These are phyloP conservation scores for Microcebus jonahi DNA, from an alignment of 2,113 vertebrate species.

Conservation along the genomic window DNA sequence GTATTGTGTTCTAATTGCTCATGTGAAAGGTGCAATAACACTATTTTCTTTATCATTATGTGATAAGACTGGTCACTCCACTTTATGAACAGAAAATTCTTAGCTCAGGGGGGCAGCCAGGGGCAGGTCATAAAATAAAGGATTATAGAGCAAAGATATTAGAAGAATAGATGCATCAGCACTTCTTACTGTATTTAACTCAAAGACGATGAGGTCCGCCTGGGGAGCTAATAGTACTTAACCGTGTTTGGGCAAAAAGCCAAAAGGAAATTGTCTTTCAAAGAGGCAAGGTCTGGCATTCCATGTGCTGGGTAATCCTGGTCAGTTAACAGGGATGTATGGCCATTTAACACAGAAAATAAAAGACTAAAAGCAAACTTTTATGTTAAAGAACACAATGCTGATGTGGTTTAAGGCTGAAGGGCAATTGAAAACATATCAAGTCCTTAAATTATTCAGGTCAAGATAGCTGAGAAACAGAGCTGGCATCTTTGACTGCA, in stretches of 20 bases:
- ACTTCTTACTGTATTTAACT: slow-evolving; percentile 85
- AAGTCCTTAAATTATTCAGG: slow-evolving; percentile 7
- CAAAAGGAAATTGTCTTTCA: slow-evolving; percentile 84
- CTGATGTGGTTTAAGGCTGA: slow-evolving; percentile 33
- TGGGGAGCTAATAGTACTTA: slow-evolving; percentile 84
- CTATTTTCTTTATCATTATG: slow-evolving; percentile 78
- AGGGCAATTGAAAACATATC: slow-evolving; percentile 38
- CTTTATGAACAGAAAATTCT: slow-evolving; percentile 82
- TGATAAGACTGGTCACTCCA: slow-evolving; percentile 76
- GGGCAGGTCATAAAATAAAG: slow-evolving; percentile 85
- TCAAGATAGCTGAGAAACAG: background rate
- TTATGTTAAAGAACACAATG: slow-evolving; percentile 66
- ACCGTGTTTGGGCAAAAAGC: slow-evolving; percentile 78
- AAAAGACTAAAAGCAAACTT: slow-evolving; percentile 47
- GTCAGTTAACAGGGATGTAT: slow-evolving; percentile 71
- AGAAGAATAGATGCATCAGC: slow-evolving; percentile 85
- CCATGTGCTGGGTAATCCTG: slow-evolving; percentile 74
- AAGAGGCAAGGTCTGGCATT: slow-evolving; percentile 68
- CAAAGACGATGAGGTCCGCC: slow-evolving; percentile 81
- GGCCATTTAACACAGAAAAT: slow-evolving; percentile 60
- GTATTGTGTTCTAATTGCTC: slow-evolving; percentile 18
- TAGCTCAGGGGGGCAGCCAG: slow-evolving; percentile 83
- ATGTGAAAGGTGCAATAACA: slow-evolving; percentile 60
- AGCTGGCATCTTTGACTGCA: background rate
- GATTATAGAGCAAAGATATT: slow-evolving; percentile 83